Evolutionary conservation across 1,140 invertebrate genomes (phyloP).

Genomic region (Brachionus asplanchnoidis): DNA sequence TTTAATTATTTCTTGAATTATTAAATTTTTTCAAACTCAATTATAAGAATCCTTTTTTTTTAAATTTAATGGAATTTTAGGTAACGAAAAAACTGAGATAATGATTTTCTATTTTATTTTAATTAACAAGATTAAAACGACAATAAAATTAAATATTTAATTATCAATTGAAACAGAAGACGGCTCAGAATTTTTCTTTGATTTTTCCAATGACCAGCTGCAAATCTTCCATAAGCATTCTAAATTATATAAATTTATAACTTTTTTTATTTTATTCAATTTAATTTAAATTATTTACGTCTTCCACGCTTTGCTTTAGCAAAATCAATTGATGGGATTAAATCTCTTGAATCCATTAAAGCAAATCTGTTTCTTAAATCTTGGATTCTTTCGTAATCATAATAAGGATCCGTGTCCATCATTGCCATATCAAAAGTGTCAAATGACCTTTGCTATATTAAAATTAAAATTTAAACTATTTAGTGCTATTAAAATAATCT

Average conservation of each 20-base stretch:
- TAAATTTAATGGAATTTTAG: no score
- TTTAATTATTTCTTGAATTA: no score
- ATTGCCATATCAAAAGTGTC: slow-evolving; percentile 3
- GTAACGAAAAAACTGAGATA: neutral
- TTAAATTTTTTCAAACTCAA: no score
- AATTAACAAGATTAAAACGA: neutral
- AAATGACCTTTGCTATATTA: neutral
- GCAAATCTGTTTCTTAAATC: neutral
- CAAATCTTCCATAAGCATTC: slow-evolving; percentile 40
- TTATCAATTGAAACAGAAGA: neutral
- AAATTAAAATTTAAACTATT: neutral
- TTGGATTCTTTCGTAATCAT: neutral
- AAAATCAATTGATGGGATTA: neutral
- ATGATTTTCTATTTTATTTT: neutral
- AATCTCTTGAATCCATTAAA: neutral
- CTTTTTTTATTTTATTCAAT: neutral
- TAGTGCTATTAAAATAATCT: no score
- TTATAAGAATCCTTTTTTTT: no score
- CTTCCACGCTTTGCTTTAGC: slow-evolving; percentile 18
- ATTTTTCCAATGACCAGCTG: slow-evolving; percentile 36
- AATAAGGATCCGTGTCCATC: neutral
- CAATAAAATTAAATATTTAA: neutral
- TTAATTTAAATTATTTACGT: neutral
- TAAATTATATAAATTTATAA: neutral
- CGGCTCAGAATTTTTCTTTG: neutral